A percentile compares a stretch with the other conserved stretches of the same genome.
phyloP scores from a whole-genome alignment of 2,888 invertebrate genomes.

The Colletes collaris region DNA sequence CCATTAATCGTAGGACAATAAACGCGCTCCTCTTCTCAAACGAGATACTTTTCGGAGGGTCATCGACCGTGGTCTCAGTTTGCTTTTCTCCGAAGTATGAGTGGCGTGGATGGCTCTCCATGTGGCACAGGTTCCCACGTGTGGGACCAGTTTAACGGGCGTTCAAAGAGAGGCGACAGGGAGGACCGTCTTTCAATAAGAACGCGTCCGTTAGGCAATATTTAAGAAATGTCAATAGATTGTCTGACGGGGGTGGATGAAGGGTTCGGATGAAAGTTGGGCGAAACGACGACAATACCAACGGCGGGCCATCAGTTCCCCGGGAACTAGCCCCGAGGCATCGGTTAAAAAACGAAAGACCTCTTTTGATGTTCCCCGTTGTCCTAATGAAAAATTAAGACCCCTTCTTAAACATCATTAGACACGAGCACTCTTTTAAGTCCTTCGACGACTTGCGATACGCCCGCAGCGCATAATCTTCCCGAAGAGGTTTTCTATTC shows the following conservation, averaged over 20 bases:
- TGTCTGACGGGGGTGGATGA: conserved; percentile 54
- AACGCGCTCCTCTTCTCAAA: conserved; percentile 52
- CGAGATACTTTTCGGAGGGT: conserved; percentile 73
- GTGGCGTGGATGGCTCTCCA: conserved; percentile 63
- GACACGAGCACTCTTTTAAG: conserved; percentile 79
- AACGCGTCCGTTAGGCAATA: conserved; percentile 73
- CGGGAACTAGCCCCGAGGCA: conserved; percentile 77
- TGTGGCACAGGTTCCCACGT: conserved; percentile 70
- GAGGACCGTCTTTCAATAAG: conserved; percentile 63
- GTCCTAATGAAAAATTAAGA: conserved; percentile 83
- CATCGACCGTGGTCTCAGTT: conserved; percentile 73
- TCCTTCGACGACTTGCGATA: conserved; percentile 59
- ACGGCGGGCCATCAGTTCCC: conserved; percentile 60
- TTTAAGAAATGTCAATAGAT: conserved; percentile 82
- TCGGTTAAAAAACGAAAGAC: conserved; percentile 80
- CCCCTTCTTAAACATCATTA: conserved; percentile 83
- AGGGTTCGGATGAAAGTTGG: conserved; percentile 68
- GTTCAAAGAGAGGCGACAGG: neutral
- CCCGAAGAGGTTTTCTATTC: conserved; percentile 45
- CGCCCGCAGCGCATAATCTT: conserved; percentile 64
- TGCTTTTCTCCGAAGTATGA: conserved; percentile 66
- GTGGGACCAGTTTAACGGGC: conserved; percentile 35
- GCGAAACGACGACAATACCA: conserved; percentile 71
- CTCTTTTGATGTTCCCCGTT: conserved; percentile 80
- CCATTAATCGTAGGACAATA: conserved; percentile 66